Percentiles rank a stretch among this genome's conserved stretches.
Evolutionary conservation across 2,797 vertebrate genomes (phyloP).

Genomic region (Rhinatrema bivittatum): DNA sequence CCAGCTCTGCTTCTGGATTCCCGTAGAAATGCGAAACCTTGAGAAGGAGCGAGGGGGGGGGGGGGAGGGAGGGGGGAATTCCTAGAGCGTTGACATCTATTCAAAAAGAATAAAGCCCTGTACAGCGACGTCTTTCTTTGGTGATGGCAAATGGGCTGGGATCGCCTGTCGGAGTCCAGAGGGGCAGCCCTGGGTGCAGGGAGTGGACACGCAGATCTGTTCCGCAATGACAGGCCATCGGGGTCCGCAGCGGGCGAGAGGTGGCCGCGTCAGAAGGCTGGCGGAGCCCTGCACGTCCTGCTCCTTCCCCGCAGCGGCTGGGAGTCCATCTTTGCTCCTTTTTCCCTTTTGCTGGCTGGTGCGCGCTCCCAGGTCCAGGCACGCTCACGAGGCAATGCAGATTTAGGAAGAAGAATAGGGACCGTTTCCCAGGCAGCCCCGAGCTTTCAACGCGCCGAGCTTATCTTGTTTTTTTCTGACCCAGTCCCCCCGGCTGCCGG

Average conservation of each 20-base stretch:
- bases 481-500: neutral
- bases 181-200: neutral
- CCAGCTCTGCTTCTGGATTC: neutral
- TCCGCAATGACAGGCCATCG: constrained; percentile 13
- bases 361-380: constrained; percentile 18
- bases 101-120: constrained; percentile 2
- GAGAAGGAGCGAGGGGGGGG: neutral
- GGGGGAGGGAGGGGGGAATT: neutral
- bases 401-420: neutral
- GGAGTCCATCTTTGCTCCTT: constrained; percentile 51
- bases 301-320: constrained; percentile 33
- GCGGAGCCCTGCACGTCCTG: constrained; percentile 25
- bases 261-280: neutral
- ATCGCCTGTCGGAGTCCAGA: constrained; percentile 1
- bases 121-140: constrained; percentile 1
- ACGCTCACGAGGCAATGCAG: constrained; percentile 15
- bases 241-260: neutral
- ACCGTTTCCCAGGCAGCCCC: neutral
- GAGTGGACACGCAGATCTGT: neutral
- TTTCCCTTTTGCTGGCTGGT: constrained; percentile 7
- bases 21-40: neutral
- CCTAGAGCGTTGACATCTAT: neutral
- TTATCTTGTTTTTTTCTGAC: neutral
- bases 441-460: neutral
- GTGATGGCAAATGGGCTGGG: neutral